Conservation (phyloP, 2,888 invertebrate species). For the Leptopilina drosophilae region DNA sequence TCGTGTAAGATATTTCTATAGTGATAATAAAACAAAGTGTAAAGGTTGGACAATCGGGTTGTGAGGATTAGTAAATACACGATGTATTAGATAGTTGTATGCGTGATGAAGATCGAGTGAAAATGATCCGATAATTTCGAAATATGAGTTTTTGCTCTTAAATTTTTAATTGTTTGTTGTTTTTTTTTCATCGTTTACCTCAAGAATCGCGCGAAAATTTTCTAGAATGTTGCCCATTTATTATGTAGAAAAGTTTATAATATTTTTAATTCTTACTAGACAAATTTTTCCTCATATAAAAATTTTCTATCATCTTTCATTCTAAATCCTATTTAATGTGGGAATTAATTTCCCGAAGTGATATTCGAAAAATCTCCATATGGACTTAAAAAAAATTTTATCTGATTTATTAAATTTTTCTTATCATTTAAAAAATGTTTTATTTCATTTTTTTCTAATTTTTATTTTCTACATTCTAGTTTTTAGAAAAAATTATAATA, state of each 20-base stretch:
- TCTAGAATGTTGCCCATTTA: constrained; percentile 26
- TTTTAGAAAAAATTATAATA: no score
- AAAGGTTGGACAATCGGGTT: constrained; percentile 41
- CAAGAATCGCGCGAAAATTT: constrained; percentile 28
- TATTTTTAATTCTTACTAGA: no score
- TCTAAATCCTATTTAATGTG: no score
- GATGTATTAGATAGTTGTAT: constrained; percentile 31
- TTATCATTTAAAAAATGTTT: no score
- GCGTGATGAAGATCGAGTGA: neutral
- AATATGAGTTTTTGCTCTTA: constrained; percentile 43
- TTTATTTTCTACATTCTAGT: no score
- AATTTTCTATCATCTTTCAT: no score
- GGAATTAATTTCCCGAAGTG: no score
- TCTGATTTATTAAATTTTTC: no score
- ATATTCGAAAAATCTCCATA: no score
- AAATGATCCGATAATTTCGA: constrained; percentile 47
- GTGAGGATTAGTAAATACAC: constrained; percentile 44
- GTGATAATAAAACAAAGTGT: constrained; percentile 8
- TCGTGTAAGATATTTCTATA: constrained; percentile 38
- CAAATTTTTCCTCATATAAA: no score
- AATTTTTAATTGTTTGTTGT: constrained; percentile 22
- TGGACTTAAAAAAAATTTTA: no score
- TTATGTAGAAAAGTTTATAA: constrained; percentile 2
- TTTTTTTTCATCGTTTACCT: constrained; percentile 24
- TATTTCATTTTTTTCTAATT: no score